Base-by-base conservation (phyloP, 2,888 invertebrate genomes). In the Oscheius sp. region DNA sequence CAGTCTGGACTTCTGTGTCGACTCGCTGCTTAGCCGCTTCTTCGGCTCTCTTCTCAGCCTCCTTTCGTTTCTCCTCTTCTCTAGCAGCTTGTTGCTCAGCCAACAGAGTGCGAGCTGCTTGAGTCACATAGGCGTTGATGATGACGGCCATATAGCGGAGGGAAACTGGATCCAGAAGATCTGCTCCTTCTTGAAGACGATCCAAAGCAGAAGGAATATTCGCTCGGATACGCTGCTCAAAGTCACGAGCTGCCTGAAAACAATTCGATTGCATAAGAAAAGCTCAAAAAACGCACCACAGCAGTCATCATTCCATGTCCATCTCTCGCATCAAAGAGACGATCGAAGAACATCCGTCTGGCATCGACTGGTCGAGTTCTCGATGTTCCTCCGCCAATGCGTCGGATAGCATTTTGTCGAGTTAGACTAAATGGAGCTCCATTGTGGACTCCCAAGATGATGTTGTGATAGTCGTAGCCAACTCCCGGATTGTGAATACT, bases 81-180 rank as follows among this genome's bases (percentile, higher is more conserved):
- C 63, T 64, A 3, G 50, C 61, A 20, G 37, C 65, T 53, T 65
- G 57, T 57, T 34, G 29, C 25, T 52, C 31, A n/a, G 37, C 39
- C 39, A 65, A 23, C 42, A 50, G 65, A 17, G 31, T 31, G 5
- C 25, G 27, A 25, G 69, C 69, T 29, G 20, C 39, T 63, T 57
- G 33, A n/a, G 65, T 48, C 15, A 76, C 69, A 20, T 70, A 42
- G n/a, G 71, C 55, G 34, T 69, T 71, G 27, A 77, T 57, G 31
- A 80, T 53, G 20, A 73, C 50, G 20, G 52, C 61, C 3, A 79
- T 52, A 57, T 71, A 82, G 15, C 78, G 70, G 8, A 66, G 45
- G 3, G 82, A 81, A 8, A 73, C 42, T 2, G 78, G 65, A 4
- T 82, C 79, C 74, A 79, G 58, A 2, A 78, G 52, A 0, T 69